Evolutionary conservation across 2,797 vertebrate species (phyloP).

Genomic region (Rhynchonycteris naso): DNA sequence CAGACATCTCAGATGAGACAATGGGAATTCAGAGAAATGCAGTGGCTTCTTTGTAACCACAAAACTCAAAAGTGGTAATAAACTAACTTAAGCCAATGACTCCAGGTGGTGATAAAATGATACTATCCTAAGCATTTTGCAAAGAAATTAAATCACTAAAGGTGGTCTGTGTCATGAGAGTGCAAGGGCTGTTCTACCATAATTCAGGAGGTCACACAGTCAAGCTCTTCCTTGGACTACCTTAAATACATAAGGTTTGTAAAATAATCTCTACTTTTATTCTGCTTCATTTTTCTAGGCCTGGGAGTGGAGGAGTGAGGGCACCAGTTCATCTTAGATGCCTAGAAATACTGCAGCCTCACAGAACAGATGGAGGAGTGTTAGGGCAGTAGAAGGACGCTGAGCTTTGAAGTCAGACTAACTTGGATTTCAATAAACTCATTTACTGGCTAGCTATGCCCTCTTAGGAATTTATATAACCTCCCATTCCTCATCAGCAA

Average conservation of each 20-base stretch:
- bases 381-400: not conserved
- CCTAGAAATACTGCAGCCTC: not conserved
- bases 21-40: not conserved
- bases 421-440: not conserved
- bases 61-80: not conserved
- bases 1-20: not conserved
- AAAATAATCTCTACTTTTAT: not conserved
- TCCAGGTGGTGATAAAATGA: not conserved
- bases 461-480: not conserved
- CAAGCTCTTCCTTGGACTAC: not conserved
- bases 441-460: not conserved
- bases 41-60: not conserved
- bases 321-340: not conserved
- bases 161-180: not conserved
- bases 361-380: not conserved
- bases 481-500: not conserved
- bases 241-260: not conserved
- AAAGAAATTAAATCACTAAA: not conserved
- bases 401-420: not conserved
- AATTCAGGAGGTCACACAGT: not conserved
- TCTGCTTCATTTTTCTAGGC: not conserved
- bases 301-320: not conserved
- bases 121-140: not conserved
- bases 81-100: not conserved
- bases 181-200: not conserved